Conservation (phyloP, 2,888 invertebrate genomes). For the Epirrhoe tristata region DNA sequence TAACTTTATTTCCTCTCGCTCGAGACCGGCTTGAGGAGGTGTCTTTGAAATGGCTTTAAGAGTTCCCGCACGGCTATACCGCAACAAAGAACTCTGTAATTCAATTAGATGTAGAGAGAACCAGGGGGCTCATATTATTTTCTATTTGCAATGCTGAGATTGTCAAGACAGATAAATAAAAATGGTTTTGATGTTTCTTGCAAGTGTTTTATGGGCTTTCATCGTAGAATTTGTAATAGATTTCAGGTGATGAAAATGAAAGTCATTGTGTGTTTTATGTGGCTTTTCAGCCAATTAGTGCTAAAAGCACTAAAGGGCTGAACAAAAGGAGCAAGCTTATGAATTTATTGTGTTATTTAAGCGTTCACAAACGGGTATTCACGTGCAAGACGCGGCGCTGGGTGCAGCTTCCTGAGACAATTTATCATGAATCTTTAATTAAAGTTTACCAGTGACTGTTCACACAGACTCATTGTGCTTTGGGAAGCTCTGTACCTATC, state of each 20-base stretch:
- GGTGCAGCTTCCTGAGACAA: conserved; percentile 83
- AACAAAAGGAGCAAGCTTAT: conserved; percentile 76
- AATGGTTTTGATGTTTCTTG: conserved; percentile 11
- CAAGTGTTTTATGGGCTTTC: neutral
- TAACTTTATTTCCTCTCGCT: conserved; percentile 84
- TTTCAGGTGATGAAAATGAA: conserved; percentile 1
- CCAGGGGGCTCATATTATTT: conserved; percentile 65
- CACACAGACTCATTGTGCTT: conserved; percentile 68
- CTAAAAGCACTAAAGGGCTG: conserved; percentile 64
- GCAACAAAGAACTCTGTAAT: conserved; percentile 78
- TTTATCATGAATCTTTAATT: conserved; percentile 86
- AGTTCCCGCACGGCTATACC: conserved; percentile 68
- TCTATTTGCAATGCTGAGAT: conserved; percentile 57
- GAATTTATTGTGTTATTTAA: conserved; percentile 84
- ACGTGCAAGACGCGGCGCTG: conserved; percentile 70
- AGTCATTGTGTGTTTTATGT: conserved; percentile 10
- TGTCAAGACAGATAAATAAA: conserved; percentile 20
- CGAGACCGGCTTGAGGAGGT: conserved; percentile 69
- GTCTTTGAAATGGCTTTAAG: conserved; percentile 81
- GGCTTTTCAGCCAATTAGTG: conserved; percentile 65
- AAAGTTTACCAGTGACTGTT: conserved; percentile 78
- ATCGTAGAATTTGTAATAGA: neutral
- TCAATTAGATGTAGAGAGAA: conserved; percentile 75
- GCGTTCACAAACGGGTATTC: conserved; percentile 78
- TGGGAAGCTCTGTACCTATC: conserved; percentile 55